Percentiles rank a stretch among this genome's conserved stretches.
Conservation (phyloP, 2,797 vertebrate genomes). For the Falco biarmicus region DNA sequence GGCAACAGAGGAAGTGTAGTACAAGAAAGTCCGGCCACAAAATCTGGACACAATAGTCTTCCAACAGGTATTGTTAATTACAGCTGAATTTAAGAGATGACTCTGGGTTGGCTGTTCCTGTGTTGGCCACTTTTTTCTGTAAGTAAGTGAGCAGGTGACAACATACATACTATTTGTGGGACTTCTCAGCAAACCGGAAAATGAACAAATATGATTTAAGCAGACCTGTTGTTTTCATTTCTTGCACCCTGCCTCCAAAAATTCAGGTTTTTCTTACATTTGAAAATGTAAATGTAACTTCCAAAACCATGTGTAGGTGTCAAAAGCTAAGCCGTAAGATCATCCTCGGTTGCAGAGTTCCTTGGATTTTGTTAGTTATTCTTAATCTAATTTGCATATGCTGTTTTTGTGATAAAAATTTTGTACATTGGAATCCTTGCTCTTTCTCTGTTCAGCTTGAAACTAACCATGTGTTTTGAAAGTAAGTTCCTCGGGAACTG, state of each 20-base stretch:
- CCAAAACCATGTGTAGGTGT: neutral
- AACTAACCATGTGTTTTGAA: neutral
- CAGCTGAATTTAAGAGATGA: neutral
- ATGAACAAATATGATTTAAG: neutral
- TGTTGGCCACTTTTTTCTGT: neutral
- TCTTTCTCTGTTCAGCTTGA: neutral
- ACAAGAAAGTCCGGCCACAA: conserved; percentile 89
- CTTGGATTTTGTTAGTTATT: neutral
- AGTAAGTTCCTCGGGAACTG: neutral
- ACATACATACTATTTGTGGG: neutral
- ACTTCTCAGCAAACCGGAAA: neutral
- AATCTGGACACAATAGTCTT: conserved; percentile 91
- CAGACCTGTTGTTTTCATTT: neutral
- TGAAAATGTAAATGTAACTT: neutral
- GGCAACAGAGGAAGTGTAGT: conserved; percentile 86
- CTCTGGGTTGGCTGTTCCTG: neutral
- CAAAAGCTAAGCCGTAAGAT: neutral
- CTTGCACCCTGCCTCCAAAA: neutral
- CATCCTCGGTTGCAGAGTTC: neutral
- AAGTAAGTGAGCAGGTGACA: neutral
- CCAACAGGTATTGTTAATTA: conserved; percentile 85
- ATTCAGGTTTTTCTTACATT: neutral
- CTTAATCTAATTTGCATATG: neutral
- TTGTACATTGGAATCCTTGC: neutral
- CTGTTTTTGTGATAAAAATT: neutral